Evolutionary conservation across 2,113 vertebrate species (phyloP).

Genomic region (Pterocles gutturalis): DNA sequence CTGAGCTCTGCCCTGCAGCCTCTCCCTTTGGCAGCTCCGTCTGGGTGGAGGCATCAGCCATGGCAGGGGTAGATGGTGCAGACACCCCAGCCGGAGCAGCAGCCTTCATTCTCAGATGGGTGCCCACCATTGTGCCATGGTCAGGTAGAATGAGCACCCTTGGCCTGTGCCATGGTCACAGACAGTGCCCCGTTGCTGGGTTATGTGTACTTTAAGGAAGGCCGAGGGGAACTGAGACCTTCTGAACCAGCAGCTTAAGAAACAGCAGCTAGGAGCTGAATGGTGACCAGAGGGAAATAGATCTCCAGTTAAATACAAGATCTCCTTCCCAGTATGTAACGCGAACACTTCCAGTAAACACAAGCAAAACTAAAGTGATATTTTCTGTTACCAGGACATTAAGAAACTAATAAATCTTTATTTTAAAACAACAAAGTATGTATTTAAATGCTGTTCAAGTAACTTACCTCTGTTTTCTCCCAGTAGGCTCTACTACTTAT

Average conservation of each 20-base stretch:
- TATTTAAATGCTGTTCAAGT: not conserved
- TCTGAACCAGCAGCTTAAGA: not conserved
- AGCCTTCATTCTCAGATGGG: too few relatives aligned
- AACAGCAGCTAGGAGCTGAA: not conserved
- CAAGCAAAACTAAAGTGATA: not conserved
- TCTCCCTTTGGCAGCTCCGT: too few relatives aligned
- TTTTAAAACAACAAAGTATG: not conserved
- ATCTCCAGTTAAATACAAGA: not conserved
- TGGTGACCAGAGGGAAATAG: not conserved
- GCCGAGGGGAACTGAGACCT: not conserved
- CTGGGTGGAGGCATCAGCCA: too few relatives aligned
- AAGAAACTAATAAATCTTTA: not conserved
- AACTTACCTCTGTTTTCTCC: not conserved
- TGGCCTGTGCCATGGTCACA: too few relatives aligned
- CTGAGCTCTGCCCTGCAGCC: too few relatives aligned
- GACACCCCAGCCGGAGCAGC: too few relatives aligned
- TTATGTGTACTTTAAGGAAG: too few relatives aligned
- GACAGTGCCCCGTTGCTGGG: too few relatives aligned
- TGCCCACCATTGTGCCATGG: too few relatives aligned
- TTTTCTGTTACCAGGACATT: not conserved
- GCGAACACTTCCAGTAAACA: not conserved
- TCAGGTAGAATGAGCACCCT: too few relatives aligned
- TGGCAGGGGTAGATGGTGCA: too few relatives aligned
- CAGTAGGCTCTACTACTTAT: not conserved
- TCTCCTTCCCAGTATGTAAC: not conserved